Evolutionary conservation across 2,797 vertebrate species (phyloP).

Genomic region (Anabacerthia variegaticeps): DNA sequence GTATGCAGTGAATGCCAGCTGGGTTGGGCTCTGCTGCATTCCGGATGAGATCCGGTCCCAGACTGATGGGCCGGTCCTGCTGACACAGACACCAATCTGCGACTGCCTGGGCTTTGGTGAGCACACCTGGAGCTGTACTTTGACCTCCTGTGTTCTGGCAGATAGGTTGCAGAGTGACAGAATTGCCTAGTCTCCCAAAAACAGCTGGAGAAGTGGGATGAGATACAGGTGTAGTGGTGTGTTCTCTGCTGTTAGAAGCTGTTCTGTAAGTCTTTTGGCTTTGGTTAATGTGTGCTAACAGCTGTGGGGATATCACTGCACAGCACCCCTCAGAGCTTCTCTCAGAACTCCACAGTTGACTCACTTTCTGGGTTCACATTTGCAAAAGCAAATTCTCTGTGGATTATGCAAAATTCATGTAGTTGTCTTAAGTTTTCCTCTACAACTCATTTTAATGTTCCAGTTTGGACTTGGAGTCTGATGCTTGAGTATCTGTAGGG

Average conservation of each 20-base stretch:
- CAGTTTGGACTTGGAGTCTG: background rate
- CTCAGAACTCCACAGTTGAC: background rate
- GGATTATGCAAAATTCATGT: background rate
- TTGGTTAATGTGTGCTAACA: background rate
- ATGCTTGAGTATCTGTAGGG: accelerated
- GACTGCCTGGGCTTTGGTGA: constrained; percentile 92
- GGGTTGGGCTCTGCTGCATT: constrained; percentile 91
- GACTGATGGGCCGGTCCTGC: constrained; percentile 80
- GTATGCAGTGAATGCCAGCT: constrained; percentile 86
- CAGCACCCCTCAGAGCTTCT: accelerated
- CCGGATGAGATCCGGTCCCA: constrained; percentile 81
- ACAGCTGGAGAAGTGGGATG: background rate
- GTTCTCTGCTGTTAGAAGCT: background rate
- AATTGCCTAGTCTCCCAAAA: background rate
- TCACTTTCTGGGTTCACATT: accelerated
- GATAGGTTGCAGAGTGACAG: accelerated
- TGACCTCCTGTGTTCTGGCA: accelerated
- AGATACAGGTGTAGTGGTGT: background rate
- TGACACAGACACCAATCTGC: constrained; percentile 88
- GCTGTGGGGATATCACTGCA: background rate
- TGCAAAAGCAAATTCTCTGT: accelerated
- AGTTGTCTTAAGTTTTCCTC: background rate
- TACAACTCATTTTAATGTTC: accelerated
- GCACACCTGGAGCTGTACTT: background rate
- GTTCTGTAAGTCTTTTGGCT: background rate